Conservation (phyloP, 2,888 invertebrate species). For the Lasiommata megera region DNA sequence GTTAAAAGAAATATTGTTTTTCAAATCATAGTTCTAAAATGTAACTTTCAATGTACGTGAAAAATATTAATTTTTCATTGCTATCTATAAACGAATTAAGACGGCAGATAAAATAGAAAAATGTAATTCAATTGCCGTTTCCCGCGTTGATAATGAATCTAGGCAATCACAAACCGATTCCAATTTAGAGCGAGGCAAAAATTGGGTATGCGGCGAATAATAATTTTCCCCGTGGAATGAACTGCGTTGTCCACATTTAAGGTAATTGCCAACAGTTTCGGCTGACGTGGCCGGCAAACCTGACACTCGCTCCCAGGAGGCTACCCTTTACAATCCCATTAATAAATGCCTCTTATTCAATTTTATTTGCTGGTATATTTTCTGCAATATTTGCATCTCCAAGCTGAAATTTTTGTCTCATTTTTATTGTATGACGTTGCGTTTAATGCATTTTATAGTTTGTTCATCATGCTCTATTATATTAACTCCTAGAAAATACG, state of each 20-base stretch:
- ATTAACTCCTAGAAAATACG: too few relatives aligned
- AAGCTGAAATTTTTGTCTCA: constrained; percentile 8
- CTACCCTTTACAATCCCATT: constrained; percentile 76
- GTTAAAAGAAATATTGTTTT: too few relatives aligned
- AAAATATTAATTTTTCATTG: not conserved
- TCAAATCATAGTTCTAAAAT: too few relatives aligned
- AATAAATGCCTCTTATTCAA: constrained; percentile 75
- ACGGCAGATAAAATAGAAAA: constrained; percentile 4
- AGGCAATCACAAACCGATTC: constrained; percentile 59
- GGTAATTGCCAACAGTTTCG: constrained; percentile 78
- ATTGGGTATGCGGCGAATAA: constrained; percentile 76
- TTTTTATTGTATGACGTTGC: not conserved
- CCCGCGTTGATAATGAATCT: constrained; percentile 48
- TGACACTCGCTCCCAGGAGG: constrained; percentile 70
- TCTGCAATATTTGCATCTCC: constrained; percentile 26
- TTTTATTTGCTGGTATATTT: constrained; percentile 49
- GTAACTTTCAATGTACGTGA: too few relatives aligned
- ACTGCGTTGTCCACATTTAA: constrained; percentile 79
- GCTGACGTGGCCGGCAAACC: constrained; percentile 73
- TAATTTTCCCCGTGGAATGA: constrained; percentile 72
- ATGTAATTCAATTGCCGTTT: constrained; percentile 9
- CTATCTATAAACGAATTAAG: not conserved
- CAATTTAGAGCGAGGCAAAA: constrained; percentile 69
- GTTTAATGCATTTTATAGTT: not conserved
- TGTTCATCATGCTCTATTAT: not conserved